Conservation (phyloP, 2,113 vertebrate species). For the Acanthochromis polyacanthus region DNA sequence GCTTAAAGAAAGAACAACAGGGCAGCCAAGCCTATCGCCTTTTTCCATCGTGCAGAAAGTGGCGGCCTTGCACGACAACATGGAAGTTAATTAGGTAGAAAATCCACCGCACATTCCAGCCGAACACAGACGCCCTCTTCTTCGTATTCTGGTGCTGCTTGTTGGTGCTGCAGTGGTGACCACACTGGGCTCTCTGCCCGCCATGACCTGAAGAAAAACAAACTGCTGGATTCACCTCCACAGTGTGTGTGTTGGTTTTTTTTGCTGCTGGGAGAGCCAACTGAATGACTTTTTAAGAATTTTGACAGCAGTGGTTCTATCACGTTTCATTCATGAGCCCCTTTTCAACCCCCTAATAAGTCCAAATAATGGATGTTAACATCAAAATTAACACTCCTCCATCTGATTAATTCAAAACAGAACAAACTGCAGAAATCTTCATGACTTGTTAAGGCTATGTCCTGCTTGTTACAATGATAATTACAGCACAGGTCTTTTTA, state of each 20-base stretch:
- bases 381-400: too few relatives aligned
- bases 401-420: too few relatives aligned
- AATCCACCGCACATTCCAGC: constrained; percentile 22
- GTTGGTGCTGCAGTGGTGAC: neutral
- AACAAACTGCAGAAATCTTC: too few relatives aligned
- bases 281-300: too few relatives aligned
- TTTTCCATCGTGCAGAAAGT: constrained; percentile 15
- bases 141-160: neutral
- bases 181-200: constrained; percentile 4
- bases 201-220: constrained; percentile 13
- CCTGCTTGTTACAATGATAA: too few relatives aligned
- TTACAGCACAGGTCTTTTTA: too few relatives aligned
- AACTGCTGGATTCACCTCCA: neutral
- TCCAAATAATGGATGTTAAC: too few relatives aligned
- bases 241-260: neutral
- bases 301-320: too few relatives aligned
- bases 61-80: neutral
- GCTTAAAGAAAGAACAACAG: constrained; percentile 24
- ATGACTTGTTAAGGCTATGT: too few relatives aligned
- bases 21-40: constrained; percentile 4
- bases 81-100: constrained; percentile 45
- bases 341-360: too few relatives aligned
- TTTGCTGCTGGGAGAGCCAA: neutral
- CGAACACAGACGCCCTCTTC: constrained; percentile 28
- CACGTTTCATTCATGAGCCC: too few relatives aligned